Evolutionary conservation across 1,140 invertebrate genomes (phyloP), one percentile per base, ranked within the genome.

Genomic region (Cheumatopsyche charites): DNA sequence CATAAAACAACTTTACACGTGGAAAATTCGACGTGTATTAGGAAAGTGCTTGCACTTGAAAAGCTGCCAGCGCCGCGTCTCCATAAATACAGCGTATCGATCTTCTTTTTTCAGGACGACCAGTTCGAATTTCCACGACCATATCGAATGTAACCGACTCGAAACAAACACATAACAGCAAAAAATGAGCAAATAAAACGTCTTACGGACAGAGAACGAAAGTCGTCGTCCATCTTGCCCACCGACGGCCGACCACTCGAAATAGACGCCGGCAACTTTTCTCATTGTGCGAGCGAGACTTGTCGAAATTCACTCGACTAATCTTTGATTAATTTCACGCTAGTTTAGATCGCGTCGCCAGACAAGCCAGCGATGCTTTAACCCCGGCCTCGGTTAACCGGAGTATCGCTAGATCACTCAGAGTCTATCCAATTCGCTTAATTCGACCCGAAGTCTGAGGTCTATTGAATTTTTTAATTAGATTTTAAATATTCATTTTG

Each of bases 321-420:
- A 58, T 58, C 55, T 58, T 58, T 58, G 55, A 58, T 58, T 58
- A 58, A 58, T 58, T 58, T 58, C 23, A 58, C 55, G 23, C 55
- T 58, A 26, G 55, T 19, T 58, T 17, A 52, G 29, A 36, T 36
- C 29, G 29, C 29, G 29, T 36, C 29, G 3, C 3, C 29, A 4
- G 29, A 36, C 29, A 36, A 36, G 29, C 3, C 29, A 3, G 29
- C 29, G 9, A 36, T 9, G 9, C 29, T 36, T 36, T 36, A 36
- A 36, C 29, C 29, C 29, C 29, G 29, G n/a, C n/a, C n/a, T 9
- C 29, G 9, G 29, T 36, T 36, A 36, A 36, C 29, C 29, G 29
- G 29, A 3, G 29, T 4, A 36, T 36, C 29, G 29, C 29, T n/a
- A n/a, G n/a, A n/a, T n/a, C n/a, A 9, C 29, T 36, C 29, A 3